Base-by-base conservation (phyloP, 2,888 invertebrate species). In the Thecocarcelia acutangulata region DNA sequence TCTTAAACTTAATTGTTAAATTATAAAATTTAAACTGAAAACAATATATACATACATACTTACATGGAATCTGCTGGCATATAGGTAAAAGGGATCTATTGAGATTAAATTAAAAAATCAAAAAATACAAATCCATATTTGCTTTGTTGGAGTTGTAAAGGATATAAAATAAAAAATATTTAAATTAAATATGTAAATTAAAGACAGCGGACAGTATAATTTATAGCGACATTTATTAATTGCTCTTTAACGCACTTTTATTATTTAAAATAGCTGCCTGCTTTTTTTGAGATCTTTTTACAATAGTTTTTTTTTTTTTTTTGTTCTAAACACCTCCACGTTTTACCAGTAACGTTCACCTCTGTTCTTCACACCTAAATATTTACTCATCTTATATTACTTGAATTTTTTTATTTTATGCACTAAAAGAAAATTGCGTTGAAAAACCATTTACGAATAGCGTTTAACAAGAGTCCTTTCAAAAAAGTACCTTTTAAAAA, bases 221-320 rank as follows among this genome's bases (percentile, higher is more conserved):
- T 70, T 82, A 78, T 78, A 19, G 59, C 64, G 82, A 82, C 82
- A 48, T 82, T 82, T 82, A 82, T 82, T 82, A 82, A 82, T 82
- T 82, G 74, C 70, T 63, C 44, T 73, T 75, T 50, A 66, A 76
- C 76, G 61, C 69, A 64, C 54, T 58, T 50, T 64, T 70, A 48
- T 19, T 21, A 33, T 63, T 50, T 56, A 24, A 59, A 59, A 63
- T 28, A 63, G 40, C 42, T 37, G 59, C n/a, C 50, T n/a, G 42
- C 13, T 46, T 48, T 42, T n/a, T 61, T 24, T 61, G 42, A 50
- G 21, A 13, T 52, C 15, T 52, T 58, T 44, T 17, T 48, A n/a
- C 5, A 33, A 33, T 33, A 11, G 64, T 48, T 46, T 28, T 44
- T 69, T 28, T 59, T 58, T 54, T n/a, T 48, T 46, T 28, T 44